Conservation (phyloP, 2,888 invertebrate species). For the Platycnemis pennipes region DNA sequence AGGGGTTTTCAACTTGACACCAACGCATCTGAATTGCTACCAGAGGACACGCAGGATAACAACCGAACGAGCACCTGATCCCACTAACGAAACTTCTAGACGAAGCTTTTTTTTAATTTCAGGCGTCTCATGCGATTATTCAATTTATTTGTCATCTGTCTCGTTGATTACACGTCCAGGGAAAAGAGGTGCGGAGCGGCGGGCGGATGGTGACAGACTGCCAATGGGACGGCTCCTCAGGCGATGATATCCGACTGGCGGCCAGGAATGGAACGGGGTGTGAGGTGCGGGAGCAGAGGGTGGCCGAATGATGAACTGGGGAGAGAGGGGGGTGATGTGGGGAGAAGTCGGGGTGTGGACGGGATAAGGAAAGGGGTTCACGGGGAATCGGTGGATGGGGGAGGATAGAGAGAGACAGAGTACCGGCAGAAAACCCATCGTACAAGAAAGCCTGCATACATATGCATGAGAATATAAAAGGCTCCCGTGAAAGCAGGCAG, state of each 20-base stretch:
- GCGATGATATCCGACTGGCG: background rate
- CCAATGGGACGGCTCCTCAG: background rate
- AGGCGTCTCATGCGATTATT: background rate
- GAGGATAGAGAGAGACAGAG: background rate
- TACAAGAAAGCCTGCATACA: constrained; percentile 56
- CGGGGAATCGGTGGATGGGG: background rate
- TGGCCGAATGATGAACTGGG: background rate
- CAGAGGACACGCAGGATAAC: background rate
- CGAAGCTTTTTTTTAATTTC: background rate
- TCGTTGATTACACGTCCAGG: background rate
- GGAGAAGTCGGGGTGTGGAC: background rate
- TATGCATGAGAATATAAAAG: constrained; percentile 67
- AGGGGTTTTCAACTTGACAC: background rate
- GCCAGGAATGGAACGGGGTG: background rate
- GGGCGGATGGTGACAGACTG: background rate
- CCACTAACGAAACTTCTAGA: background rate
- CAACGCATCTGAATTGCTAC: background rate
- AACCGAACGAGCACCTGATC: background rate
- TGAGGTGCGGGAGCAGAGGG: background rate
- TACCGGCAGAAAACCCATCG: constrained; percentile 44
- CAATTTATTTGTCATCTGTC: constrained; percentile 1
- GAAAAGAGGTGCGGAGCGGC: background rate
- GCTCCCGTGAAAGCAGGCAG: constrained; percentile 52
- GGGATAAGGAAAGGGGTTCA: background rate
- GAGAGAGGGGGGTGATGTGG: background rate